Base-by-base conservation (phyloP, 1,140 invertebrate species). In the Diorhabda carinulata region DNA sequence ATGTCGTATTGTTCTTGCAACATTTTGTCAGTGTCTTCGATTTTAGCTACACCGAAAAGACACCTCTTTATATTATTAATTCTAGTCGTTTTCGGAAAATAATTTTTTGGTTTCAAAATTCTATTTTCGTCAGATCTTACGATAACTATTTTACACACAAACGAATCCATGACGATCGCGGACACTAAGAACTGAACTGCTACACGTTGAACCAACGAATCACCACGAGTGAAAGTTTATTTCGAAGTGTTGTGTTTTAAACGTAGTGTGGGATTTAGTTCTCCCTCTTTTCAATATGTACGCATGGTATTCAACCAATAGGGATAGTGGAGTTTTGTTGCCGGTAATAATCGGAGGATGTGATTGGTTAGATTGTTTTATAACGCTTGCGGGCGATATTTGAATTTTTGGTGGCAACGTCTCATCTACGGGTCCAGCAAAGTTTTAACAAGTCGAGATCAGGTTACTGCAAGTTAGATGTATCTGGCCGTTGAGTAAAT, bases 1-100 rank as follows among this genome's bases (percentile, higher is more conserved):
- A 63, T 44, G 6, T 59, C 64, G 64, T 70, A 73, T 56, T 77
- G 74, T 57, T 77, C 72, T 9, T 75, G 63, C 9, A 77, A 45
- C 70, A 77, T 69, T 43, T 66, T 66, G 43, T 64, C 68, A 4
- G 75, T 77, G 25, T 74, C 72, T 4, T 61, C 69, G 0, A 68
- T 67, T 56, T 71, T 65, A 10, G 70, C 57, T 43, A 72, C 61
- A 7, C 75, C 75, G 56, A 77, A 77, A 5, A 77, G 62, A 43
- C 75, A 77, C 58, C 71, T 73, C 66, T 72, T 74, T 3, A 67
- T 41, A 43, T 43, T 43, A 66, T 67, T 62, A 8, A 47, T 41
- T 40, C 52, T 56, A 5, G 44, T 9, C 47, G 61, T 57, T 67
- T 67, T 66, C 47, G 59, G 8, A 8, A 61, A 25, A 45, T 65